Conservation (phyloP, 2,113 vertebrate genomes). For the Thunnus thynnus region DNA sequence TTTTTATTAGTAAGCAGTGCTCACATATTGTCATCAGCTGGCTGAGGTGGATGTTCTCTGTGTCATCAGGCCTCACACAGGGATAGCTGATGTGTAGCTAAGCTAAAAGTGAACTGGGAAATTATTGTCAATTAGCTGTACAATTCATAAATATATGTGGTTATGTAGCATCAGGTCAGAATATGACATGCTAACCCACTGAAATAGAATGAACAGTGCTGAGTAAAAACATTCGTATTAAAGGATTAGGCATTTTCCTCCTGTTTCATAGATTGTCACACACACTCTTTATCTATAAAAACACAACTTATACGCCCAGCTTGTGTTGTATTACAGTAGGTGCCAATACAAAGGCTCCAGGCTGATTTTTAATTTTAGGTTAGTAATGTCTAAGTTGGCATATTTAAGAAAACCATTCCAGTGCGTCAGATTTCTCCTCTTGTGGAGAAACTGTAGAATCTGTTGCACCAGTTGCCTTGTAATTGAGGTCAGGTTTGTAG, state of each 20-base stretch:
- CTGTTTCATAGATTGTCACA: too few relatives aligned
- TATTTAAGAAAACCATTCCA: neutral
- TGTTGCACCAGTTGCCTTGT: slow-evolving; percentile 13
- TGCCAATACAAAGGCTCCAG: too few relatives aligned
- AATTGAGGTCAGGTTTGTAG: slow-evolving; percentile 30
- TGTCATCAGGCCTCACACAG: neutral
- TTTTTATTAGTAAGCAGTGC: neutral
- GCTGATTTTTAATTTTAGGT: neutral
- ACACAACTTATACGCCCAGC: too few relatives aligned
- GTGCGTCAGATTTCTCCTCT: neutral
- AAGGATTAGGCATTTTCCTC: too few relatives aligned
- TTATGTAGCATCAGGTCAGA: neutral
- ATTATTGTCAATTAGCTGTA: too few relatives aligned
- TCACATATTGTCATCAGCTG: slow-evolving; percentile 8
- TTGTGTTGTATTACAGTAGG: neutral
- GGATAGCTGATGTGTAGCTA: neutral
- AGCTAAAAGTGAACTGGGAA: too few relatives aligned
- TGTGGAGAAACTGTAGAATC: neutral
- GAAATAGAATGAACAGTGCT: too few relatives aligned
- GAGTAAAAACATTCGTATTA: too few relatives aligned
- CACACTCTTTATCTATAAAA: too few relatives aligned
- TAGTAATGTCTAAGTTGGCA: neutral
- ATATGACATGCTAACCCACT: neutral
- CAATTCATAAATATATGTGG: neutral
- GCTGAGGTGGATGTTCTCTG: neutral